Evolutionary conservation across 2,888 invertebrate genomes (phyloP), one percentile per base, ranked within the genome.

Genomic region (Euzophera pinguis): DNA sequence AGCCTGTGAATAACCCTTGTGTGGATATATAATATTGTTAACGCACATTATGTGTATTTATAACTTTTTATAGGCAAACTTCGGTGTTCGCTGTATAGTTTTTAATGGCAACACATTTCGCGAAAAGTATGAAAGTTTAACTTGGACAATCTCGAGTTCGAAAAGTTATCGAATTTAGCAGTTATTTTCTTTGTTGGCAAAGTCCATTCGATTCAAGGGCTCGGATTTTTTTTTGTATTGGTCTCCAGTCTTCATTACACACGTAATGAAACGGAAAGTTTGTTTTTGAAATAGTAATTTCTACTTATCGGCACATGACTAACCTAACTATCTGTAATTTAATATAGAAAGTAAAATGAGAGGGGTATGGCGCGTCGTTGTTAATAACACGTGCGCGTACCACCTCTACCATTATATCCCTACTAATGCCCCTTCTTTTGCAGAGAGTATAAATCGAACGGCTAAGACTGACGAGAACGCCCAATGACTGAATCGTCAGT

Each of bases 111-210:
- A 45, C 45, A 27, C 35, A 50, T 52, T 54, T 54, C 52, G 43
- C 53, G 54, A 54, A 43, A 43, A 57, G 52, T 52, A 53, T 53
- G 54, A 61, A 54, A 59, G 60, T 63, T 55, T 54, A 58, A 58
- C 61, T 59, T 57, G 54, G 60, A 61, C 62, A 62, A 55, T 65
- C 58, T 57, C 52, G 52, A 53, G 56, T 59, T 65, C 52, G 37
- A 52, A 53, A 63, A 60, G 54, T 65, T 57, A 60, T 62, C 60
- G 56, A 64, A 59, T 61, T 56, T 66, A 55, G 47, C 58, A 57
- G 2, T 57, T 59, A 61, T 61, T 63, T 58, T 54, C 53, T 55
- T 54, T 47, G 12, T 49, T 53, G 43, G 27, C 16, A 22, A 48
- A 41, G 17, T 38, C 16, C 42, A 50, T 55, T 57, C 38, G 27